Base-by-base conservation (phyloP, 2,888 invertebrate species). In the Habrosyne pyritoides region DNA sequence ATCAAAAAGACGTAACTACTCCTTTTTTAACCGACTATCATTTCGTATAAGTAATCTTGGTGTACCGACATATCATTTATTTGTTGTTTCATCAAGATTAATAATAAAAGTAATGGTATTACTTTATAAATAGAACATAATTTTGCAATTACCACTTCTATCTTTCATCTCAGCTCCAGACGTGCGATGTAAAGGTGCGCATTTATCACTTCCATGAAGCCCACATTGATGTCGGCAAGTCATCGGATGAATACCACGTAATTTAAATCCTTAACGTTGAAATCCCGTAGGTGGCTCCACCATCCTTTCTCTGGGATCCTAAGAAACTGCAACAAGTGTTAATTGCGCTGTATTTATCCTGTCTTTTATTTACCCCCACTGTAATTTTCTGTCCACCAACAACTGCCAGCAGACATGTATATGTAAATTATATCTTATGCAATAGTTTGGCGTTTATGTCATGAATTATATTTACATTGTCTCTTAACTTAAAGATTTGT, bases 151-250 rank as follows among this genome's bases (percentile, higher is more conserved):
- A 84, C 79, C 71, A 71, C 66, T 75, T 74, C 75, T 79, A 81
- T 83, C 80, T 77, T 74, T 76, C 75, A 77, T 73, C 75, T 81
- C 73, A 74, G 64, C 70, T 72, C 74, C 79, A 73, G 77, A 66
- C 48, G 24, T 48, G 74, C 64, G 73, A 73, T 87, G 84, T 18
- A 87, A 86, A 86, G 83, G 84, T 77, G 69, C 66, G 76, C 84
- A 89, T 90, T 88, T 85, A 87, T 88, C 86, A 86, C 78, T 73
- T 75, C 71, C 63, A 70, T 73, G 78, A 75, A 74, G 74, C 72
- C 68, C 67, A 77, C 79, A 83, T 82, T 81, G 81, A 84, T 75
- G 78, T 72, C 64, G 68, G 73, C 77, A 64, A 78, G 81, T 76
- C 79, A 70, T 69, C 72, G 71, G 75, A 80, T 87, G 87, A 86